Percentiles rank a stretch among this genome's conserved stretches.
Conservation (phyloP, 2,113 vertebrate genomes). For the Prinia subflava region DNA sequence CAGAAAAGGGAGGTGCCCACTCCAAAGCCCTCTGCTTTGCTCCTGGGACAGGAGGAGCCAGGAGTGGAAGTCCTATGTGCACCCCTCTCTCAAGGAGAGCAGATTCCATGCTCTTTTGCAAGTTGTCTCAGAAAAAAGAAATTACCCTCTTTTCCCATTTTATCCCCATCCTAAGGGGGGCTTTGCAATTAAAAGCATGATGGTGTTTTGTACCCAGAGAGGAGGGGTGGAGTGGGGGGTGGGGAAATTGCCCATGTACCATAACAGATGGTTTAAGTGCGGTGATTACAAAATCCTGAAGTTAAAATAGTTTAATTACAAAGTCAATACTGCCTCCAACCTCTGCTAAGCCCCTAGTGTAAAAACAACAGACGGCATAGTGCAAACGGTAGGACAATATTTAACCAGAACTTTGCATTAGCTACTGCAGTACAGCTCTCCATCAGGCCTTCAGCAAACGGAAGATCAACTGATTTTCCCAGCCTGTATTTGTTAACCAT, state of each 20-base stretch:
- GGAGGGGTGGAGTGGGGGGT: constrained; percentile 32
- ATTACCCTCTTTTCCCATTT: not conserved
- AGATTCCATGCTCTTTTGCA: not conserved
- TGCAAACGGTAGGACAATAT: constrained; percentile 95
- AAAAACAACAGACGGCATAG: constrained; percentile 99
- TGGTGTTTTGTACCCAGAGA: not conserved
- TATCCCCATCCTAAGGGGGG: not conserved
- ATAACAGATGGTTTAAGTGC: constrained; percentile 96
- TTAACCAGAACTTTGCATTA: constrained; percentile 99
- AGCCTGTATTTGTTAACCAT: constrained; percentile 65
- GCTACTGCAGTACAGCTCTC: constrained; percentile 74
- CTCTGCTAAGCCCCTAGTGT: constrained; percentile 85
- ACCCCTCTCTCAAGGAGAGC: fast-evolving
- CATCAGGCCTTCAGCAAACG: constrained; percentile 69
- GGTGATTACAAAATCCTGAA: constrained; percentile 97
- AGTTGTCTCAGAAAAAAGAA: not conserved
- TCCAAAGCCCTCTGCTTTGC: not conserved
- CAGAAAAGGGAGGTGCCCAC: not conserved
- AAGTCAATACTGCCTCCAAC: constrained; percentile 98
- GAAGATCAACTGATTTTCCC: constrained; percentile 72
- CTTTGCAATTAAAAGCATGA: constrained; percentile 9
- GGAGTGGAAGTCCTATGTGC: fast-evolving
- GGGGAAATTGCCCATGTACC: constrained; percentile 56
- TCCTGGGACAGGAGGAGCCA: not conserved
- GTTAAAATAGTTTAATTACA: constrained; percentile 99